These are phyloP conservation scores for Brachionus rotundiformis DNA, from an alignment of 1,140 invertebrate genomes.

Conservation along the genomic window DNA sequence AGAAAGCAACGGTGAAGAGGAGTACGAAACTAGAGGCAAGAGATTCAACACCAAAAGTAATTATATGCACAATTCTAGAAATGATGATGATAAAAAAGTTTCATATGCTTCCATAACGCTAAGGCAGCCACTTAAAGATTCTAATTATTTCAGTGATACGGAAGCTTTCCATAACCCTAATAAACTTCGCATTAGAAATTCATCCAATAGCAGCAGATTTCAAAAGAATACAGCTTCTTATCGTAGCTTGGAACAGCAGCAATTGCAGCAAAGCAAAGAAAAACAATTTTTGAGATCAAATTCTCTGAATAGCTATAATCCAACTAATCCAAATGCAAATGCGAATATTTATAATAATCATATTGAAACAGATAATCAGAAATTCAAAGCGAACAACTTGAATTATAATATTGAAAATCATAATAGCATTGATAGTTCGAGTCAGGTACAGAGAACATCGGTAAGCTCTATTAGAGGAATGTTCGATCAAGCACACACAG, in stretches of 20 bases:
- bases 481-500: not conserved
- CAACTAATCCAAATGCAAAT: constrained; percentile 11
- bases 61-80: constrained; percentile 13
- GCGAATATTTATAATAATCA: constrained; percentile 21
- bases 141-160: constrained; percentile 52
- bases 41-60: constrained; percentile 1
- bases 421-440: constrained; percentile 9
- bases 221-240: constrained; percentile 4
- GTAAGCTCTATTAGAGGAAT: constrained; percentile 26
- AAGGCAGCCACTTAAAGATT: constrained; percentile 47
- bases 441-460: constrained; percentile 12
- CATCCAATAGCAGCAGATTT: constrained; percentile 3
- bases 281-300: constrained; percentile 6
- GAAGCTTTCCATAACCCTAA: constrained; percentile 1
- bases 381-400: not conserved
- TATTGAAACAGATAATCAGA: not conserved
- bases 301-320: constrained; percentile 6
- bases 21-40: constrained; percentile 15
- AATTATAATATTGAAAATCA: constrained; percentile 34
- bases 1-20: constrained; percentile 45
- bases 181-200: constrained; percentile 31
- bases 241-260: constrained; percentile 39
- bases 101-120: constrained; percentile 51
- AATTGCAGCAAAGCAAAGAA: constrained; percentile 23
- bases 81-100: constrained; percentile 24